These are phyloP conservation scores for Metellina segmentata DNA, from an alignment of 2,888 invertebrate genomes.

Conservation along the genomic window DNA sequence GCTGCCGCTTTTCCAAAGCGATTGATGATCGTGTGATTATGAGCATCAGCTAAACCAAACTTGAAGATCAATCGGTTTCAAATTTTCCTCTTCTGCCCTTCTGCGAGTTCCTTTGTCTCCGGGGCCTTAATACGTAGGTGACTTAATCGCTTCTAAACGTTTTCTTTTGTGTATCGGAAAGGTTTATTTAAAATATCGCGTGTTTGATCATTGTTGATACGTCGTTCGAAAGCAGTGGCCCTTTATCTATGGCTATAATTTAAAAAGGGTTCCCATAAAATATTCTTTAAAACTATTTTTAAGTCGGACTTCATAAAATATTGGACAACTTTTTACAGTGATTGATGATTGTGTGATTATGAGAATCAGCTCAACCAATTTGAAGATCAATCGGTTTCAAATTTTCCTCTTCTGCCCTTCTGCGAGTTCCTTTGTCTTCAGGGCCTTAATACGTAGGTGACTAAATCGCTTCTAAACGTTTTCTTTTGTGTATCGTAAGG, in stretches of 20 bases:
- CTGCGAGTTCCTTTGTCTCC: constrained; percentile 1
- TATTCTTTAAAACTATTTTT: too few relatives aligned
- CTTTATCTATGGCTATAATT: too few relatives aligned
- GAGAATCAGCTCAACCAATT: constrained; percentile 55
- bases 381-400: constrained; percentile 56
- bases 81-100: constrained; percentile 30
- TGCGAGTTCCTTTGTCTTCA: not conserved
- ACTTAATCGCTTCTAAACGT: constrained; percentile 27
- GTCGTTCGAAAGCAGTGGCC: too few relatives aligned
- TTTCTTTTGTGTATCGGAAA: not conserved
- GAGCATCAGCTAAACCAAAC: constrained; percentile 57
- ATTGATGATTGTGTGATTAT: constrained; percentile 59
- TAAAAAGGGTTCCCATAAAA: too few relatives aligned
- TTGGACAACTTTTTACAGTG: constrained; percentile 36
- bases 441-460: constrained; percentile 19
- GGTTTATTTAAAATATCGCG: too few relatives aligned
- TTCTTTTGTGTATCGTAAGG: not conserved
- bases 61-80: constrained; percentile 56
- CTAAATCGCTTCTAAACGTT: constrained; percentile 32
- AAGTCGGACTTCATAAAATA: constrained; percentile 46
- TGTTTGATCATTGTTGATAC: too few relatives aligned
- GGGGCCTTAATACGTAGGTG: constrained; percentile 27
- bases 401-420: constrained; percentile 23
- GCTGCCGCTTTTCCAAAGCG: constrained; percentile 44
- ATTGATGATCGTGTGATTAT: constrained; percentile 60